Evolutionary conservation across 2,797 vertebrate species (phyloP), one percentile per base, ranked within the genome.

Genomic region (Siniperca undulata): DNA sequence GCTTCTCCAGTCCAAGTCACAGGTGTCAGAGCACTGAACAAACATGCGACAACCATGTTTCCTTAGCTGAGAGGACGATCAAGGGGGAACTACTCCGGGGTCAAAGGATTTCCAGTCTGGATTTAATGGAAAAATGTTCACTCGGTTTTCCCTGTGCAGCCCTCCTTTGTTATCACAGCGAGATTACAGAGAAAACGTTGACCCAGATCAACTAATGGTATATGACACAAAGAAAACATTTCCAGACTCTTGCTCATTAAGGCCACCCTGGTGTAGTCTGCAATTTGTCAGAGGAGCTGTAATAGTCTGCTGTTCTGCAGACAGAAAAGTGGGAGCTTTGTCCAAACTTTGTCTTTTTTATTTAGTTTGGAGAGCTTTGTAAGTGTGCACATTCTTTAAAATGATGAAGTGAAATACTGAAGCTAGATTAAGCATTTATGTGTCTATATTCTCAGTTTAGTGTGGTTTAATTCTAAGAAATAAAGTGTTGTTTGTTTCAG

Each of bases 21-120:
- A 92, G 92, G 90, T 94, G 92, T 94, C 94, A 89, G 84, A 80
- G 74, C 53, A 3, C 94, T 95, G 89, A 94, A 94, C 50, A 94
- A 95, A 96, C 93, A 95, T 9, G 19, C 5, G 48, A 91, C 88
- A 64, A 61, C 66, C 46, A 67, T 24, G 76, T 88, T 94, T 94
- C 92, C 94, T 86, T 42, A 1, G 83, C 80, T 74, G 78, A 84
- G 82, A 72, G 59, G 76, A 77, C 64, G 70, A 88, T 81, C 72
- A 77, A 80, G 62, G 27, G 65, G 46, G 44, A 62, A 74, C 77
- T 27, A 66, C 68, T 85, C 70, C 34, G 4, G 24, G 88, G 88
- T 84, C 84, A 86, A 58, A 89, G 71, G 86, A 90, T 93, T 94
- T 94, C 91, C 93, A 89, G 89, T 79, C 86, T 89, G 92, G 91